Conservation (phyloP, 2,888 invertebrate genomes). For the Drosophila mettleri region DNA sequence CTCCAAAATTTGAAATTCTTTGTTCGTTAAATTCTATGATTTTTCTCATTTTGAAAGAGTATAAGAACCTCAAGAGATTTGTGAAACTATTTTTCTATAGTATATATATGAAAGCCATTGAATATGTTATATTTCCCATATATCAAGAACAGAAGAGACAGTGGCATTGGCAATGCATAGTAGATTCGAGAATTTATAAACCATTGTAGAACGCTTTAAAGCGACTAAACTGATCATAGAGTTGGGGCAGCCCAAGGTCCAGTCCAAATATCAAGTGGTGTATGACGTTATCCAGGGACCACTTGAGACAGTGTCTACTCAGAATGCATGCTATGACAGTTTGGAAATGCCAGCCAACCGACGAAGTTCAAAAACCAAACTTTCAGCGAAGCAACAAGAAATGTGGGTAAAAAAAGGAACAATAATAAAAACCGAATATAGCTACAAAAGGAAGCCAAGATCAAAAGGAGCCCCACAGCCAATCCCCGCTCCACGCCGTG, state of each 20-base stretch:
- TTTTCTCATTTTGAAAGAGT: too few species aligned
- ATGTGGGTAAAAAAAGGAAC: neutral
- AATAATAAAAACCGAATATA: conserved; percentile 23
- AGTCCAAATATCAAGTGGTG: neutral
- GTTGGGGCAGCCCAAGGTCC: too few species aligned
- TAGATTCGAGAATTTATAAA: neutral
- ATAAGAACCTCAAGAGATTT: too few species aligned
- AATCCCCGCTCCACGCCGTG: neutral
- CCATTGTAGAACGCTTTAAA: neutral
- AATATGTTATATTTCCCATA: too few species aligned
- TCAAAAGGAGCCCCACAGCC: conserved; percentile 31
- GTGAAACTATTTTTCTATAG: too few species aligned
- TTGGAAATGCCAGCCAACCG: conserved; percentile 19
- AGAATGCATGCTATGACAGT: conserved; percentile 18
- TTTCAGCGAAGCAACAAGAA: conserved; percentile 21
- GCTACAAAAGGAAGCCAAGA: conserved; percentile 19
- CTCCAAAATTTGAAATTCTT: too few species aligned
- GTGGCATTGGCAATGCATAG: too few species aligned
- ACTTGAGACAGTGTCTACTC: conserved; percentile 13
- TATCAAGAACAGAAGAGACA: too few species aligned
- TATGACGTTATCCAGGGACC: conserved; percentile 4
- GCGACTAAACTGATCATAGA: neutral
- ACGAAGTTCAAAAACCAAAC: conserved; percentile 44
- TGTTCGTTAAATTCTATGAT: too few species aligned
- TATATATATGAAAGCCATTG: too few species aligned